Evolutionary conservation across 2,888 invertebrate species (phyloP), one percentile per base, ranked within the genome.

Genomic region (Volucella zonaria): DNA sequence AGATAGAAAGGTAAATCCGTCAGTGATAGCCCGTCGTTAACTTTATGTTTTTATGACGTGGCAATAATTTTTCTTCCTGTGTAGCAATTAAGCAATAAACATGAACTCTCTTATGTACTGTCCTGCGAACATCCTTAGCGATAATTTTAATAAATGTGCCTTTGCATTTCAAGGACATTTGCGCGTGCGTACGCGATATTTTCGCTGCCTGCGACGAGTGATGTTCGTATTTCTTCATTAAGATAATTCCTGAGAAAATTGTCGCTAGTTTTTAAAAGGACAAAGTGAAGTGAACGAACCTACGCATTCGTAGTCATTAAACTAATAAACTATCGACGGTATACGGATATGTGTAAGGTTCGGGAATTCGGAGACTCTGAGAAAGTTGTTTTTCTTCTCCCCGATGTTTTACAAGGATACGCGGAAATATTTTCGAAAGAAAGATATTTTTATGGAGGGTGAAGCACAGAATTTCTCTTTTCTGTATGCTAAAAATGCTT

Each of bases 31-130:
- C 90, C 88, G 90, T 89, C 87, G 89, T 85, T 88, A 86, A 87
- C 89, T 91, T 91, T 90, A 91, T 91, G 88, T 86, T 89, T 91
- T 91, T 91, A 91, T 87, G 89, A 89, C 89, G 87, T 88, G 89
- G 88, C 89, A 89, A 91, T 91, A 89, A 91, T 90, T 89, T 89
- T 90, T 89, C 89, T 88, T 88, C 89, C 88, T 89, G 88, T 89
- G 89, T 87, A 85, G 89, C 90, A 89, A 90, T 90, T 90, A 90
- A 90, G 90, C 88, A 86, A 87, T 89, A 88, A 75, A 77, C 74
- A 79, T 87, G 86, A 23, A 62, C 80, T 76, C 31, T 31, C 62
- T 77, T 76, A 38, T 45, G 56, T 51, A 81, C 81, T 85, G 85
- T 85, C 51, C 58, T 66, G 42, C 12, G 12, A 40, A 52, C 85